These are phyloP conservation scores for Spondyliosoma cantharus DNA, from an alignment of 2,797 vertebrate genomes.

Conservation along the genomic window DNA sequence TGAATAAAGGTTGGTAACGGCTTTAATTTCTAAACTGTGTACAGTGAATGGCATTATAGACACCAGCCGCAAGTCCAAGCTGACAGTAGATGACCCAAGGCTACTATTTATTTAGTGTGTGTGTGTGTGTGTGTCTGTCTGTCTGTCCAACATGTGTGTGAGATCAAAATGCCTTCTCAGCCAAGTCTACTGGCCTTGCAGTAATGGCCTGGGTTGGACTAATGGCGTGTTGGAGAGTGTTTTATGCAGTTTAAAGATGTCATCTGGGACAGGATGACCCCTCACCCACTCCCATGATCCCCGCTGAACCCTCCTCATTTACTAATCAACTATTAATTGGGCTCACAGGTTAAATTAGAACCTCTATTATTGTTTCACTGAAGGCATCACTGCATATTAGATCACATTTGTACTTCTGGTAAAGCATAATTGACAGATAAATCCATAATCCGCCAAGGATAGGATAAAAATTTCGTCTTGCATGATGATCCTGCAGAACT, in stretches of 20 bases:
- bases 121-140: slow-evolving; percentile 24
- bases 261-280: slow-evolving; percentile 59
- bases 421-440: slow-evolving; percentile 25
- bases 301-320: slow-evolving; percentile 43
- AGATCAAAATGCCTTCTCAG: slow-evolving; percentile 66
- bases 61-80: slow-evolving; percentile 40
- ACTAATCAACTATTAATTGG: slow-evolving; percentile 65
- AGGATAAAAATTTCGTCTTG: slow-evolving; percentile 20
- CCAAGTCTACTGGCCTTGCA: slow-evolving; percentile 61
- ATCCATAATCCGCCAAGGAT: slow-evolving; percentile 18
- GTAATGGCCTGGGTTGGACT: slow-evolving; percentile 71
- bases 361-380: slow-evolving; percentile 5
- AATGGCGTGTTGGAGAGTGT: slow-evolving; percentile 67
- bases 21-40: slow-evolving; percentile 43
- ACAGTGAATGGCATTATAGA: slow-evolving; percentile 53
- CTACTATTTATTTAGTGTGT: slow-evolving; percentile 54
- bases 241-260: slow-evolving; percentile 73
- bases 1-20: slow-evolving; percentile 6
- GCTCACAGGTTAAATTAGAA: slow-evolving; percentile 30
- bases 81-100: slow-evolving; percentile 62
- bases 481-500: slow-evolving; percentile 15
- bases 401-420: slow-evolving; percentile 14
- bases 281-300: slow-evolving; percentile 27
- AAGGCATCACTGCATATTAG: not conserved
- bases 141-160: slow-evolving; percentile 33